Conservation (phyloP, 1,140 invertebrate species). For the Rhopalosiphum maidis region DNA sequence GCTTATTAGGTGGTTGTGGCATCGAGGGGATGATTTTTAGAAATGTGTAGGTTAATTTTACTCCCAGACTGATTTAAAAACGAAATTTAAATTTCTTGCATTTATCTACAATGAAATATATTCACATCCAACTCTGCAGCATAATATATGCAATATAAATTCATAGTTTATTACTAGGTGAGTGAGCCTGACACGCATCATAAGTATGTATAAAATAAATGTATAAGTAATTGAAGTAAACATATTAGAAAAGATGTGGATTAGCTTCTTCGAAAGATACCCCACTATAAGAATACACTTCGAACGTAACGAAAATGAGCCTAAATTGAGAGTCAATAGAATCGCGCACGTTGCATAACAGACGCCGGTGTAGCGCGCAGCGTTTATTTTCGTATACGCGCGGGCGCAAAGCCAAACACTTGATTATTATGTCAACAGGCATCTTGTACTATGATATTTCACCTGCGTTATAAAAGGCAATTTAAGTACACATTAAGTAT, state of each 20-base stretch:
- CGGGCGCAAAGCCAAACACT: conserved; percentile 1
- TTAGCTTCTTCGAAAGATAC: not conserved
- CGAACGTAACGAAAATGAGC: not conserved
- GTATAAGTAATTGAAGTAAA: not conserved
- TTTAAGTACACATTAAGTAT: not conserved
- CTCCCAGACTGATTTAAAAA: not conserved
- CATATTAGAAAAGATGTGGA: not conserved
- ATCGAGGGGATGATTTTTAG: not conserved
- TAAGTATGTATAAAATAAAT: not conserved
- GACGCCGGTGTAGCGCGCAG: not conserved
- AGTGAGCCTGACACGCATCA: not conserved
- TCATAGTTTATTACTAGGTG: not conserved
- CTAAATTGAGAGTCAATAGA: not conserved
- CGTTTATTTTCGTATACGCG: conserved; percentile 35
- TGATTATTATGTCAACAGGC: not conserved
- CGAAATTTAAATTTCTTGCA: not conserved
- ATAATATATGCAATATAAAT: not conserved
- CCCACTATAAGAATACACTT: not conserved
- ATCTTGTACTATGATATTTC: not conserved
- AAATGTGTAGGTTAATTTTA: not conserved
- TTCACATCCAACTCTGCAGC: too few relatives aligned
- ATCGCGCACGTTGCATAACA: not conserved
- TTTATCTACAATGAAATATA: not conserved
- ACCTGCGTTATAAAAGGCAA: not conserved
- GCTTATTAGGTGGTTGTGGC: not conserved